Evolutionary conservation across 2,888 invertebrate genomes (phyloP).

Genomic region (Steinernema hermaphroditum): DNA sequence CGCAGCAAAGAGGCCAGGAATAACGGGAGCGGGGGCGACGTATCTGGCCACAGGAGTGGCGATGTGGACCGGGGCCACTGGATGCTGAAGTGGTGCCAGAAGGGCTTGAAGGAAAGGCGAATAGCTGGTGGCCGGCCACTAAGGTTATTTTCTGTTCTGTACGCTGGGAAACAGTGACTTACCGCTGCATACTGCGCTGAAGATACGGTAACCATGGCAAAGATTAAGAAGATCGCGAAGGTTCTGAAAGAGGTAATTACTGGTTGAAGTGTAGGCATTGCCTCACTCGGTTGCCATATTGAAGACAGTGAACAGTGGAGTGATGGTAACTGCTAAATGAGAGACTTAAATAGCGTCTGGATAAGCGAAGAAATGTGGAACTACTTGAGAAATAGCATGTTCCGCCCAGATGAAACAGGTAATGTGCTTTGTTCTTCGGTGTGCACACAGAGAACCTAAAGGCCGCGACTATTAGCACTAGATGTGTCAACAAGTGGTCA

Average conservation of each 20-base stretch:
- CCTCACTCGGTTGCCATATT: not conserved
- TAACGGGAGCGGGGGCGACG: conserved; percentile 27
- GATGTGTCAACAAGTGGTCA: too few species aligned
- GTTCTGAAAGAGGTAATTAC: not conserved
- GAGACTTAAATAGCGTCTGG: not conserved
- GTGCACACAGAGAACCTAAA: not conserved
- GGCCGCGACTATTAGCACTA: not conserved
- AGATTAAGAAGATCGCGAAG: not conserved
- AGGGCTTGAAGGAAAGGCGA: conserved; percentile 49
- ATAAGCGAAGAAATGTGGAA: not conserved
- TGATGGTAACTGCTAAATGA: not conserved
- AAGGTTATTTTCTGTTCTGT: not conserved
- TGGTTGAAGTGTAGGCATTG: not conserved
- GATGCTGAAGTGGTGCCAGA: conserved; percentile 37
- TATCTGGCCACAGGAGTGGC: not conserved
- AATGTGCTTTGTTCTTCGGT: not conserved
- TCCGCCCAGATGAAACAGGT: not conserved
- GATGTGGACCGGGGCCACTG: conserved; percentile 27
- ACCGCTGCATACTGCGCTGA: not conserved
- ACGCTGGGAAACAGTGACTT: too few species aligned
- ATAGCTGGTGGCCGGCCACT: conserved; percentile 49
- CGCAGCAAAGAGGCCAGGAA: conserved; percentile 11
- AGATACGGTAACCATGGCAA: not conserved
- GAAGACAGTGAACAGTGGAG: not conserved
- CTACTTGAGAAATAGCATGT: not conserved